Percentiles rank a stretch among this genome's conserved stretches.
Conservation (phyloP, 2,797 vertebrate genomes). For the Oreochromis mossambicus region DNA sequence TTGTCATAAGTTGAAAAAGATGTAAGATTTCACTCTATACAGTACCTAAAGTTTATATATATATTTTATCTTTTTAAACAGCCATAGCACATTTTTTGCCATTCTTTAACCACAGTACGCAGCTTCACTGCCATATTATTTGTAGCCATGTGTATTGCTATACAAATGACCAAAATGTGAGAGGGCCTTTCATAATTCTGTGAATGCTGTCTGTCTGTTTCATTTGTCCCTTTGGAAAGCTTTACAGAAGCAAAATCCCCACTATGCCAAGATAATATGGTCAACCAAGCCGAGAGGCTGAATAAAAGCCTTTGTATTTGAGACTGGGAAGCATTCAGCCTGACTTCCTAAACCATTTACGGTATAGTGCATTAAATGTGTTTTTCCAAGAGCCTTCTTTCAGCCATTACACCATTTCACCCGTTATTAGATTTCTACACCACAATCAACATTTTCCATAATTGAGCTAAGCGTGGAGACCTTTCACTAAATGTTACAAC, state of each 20-base stretch:
- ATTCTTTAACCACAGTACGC: background rate
- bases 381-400: background rate
- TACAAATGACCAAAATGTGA: background rate
- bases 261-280: slow-evolving; percentile 3
- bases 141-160: background rate
- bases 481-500: slow-evolving; percentile 35
- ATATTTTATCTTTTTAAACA: slow-evolving; percentile 9
- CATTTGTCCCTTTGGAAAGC: slow-evolving; percentile 13
- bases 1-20: background rate
- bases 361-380: background rate
- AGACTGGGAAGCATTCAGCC: background rate
- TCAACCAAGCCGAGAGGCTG: background rate
- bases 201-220: slow-evolving; percentile 7
- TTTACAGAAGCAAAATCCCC: slow-evolving; percentile 7
- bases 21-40: background rate
- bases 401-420: background rate
- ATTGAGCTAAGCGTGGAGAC: slow-evolving; percentile 9
- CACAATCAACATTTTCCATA: slow-evolving; percentile 7
- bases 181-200: background rate
- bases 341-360: background rate
- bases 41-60: background rate
- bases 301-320: slow-evolving; percentile 1
- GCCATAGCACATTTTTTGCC: background rate
- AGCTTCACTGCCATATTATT: slow-evolving; percentile 3
- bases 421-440: slow-evolving; percentile 3